These are phyloP conservation scores for Orthosia gracilis DNA, from an alignment of 2,888 invertebrate species.

Conservation along the genomic window DNA sequence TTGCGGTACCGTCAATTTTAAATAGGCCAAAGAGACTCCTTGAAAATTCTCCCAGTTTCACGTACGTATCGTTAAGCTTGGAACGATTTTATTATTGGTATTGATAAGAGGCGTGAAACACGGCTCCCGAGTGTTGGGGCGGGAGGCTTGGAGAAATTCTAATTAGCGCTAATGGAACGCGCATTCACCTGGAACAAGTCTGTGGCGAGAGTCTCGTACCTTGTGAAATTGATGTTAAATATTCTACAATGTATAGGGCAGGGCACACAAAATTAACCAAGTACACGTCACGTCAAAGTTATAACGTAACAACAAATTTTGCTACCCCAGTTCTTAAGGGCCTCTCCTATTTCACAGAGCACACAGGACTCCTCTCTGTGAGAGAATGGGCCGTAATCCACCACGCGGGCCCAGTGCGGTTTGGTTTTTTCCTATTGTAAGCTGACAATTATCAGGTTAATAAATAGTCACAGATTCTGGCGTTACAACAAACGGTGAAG, in stretches of 20 bases:
- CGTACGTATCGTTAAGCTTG: constrained; percentile 59
- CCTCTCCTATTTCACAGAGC: too few relatives aligned
- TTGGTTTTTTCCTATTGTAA: too few relatives aligned
- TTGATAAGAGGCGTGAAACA: constrained; percentile 51
- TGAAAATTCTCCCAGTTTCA: constrained; percentile 27
- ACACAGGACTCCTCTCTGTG: too few relatives aligned
- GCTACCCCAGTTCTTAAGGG: constrained; percentile 54
- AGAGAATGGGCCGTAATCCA: too few relatives aligned
- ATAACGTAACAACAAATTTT: constrained; percentile 52
- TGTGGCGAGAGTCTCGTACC: constrained; percentile 67
- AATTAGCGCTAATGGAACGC: constrained; percentile 88
- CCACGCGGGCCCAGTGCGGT: too few relatives aligned
- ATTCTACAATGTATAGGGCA: constrained; percentile 61
- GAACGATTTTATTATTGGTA: constrained; percentile 53
- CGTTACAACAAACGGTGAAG: not conserved
- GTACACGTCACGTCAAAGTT: constrained; percentile 44
- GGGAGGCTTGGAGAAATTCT: constrained; percentile 81
- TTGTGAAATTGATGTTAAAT: constrained; percentile 72
- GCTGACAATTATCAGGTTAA: not conserved
- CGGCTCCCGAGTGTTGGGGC: constrained; percentile 51
- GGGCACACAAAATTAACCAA: constrained; percentile 52
- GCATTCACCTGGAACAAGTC: constrained; percentile 82
- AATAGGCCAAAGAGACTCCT: constrained; percentile 27
- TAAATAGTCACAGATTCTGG: constrained; percentile 20
- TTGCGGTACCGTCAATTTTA: constrained; percentile 39